Percentiles rank a stretch among this genome's conserved stretches.
Conservation (phyloP, 2,797 vertebrate genomes). For the Sebastes aleutianus region DNA sequence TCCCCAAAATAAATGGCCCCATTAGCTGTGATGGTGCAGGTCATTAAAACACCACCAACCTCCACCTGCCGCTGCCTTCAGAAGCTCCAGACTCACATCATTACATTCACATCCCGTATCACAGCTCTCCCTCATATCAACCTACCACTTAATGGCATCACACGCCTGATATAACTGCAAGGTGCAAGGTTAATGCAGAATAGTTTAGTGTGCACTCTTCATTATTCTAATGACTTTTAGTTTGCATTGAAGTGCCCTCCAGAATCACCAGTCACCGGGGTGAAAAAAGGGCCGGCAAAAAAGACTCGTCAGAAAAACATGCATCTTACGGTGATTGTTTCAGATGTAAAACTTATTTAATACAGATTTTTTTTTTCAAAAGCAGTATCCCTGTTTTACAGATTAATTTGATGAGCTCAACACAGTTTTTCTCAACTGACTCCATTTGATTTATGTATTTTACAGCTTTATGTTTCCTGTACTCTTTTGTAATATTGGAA, state of each 20-base stretch:
- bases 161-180: conserved; percentile 49
- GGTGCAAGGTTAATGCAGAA: conserved; percentile 58
- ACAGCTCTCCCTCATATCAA: conserved; percentile 43
- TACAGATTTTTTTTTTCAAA: background rate
- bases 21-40: conserved; percentile 43
- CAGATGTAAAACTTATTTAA: background rate
- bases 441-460: background rate
- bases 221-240: conserved; percentile 42
- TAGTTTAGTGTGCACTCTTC: conserved; percentile 37
- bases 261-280: conserved; percentile 1
- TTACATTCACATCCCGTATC: conserved; percentile 51
- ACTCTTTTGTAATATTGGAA: background rate
- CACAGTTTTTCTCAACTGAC: background rate
- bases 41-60: conserved; percentile 52
- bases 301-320: background rate
- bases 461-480: background rate
- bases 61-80: conserved; percentile 46
- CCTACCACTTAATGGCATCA: conserved; percentile 48
- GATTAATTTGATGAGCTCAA: background rate
- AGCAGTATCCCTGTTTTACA: background rate
- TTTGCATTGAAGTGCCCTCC: conserved; percentile 26
- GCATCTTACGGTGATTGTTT: background rate
- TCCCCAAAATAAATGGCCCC: conserved; percentile 30
- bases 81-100: conserved; percentile 54
- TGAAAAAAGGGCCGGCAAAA: background rate